Evolutionary conservation across 2,797 vertebrate genomes (phyloP), one percentile per base, ranked within the genome.

Genomic region (Loris lydekkerianus): DNA sequence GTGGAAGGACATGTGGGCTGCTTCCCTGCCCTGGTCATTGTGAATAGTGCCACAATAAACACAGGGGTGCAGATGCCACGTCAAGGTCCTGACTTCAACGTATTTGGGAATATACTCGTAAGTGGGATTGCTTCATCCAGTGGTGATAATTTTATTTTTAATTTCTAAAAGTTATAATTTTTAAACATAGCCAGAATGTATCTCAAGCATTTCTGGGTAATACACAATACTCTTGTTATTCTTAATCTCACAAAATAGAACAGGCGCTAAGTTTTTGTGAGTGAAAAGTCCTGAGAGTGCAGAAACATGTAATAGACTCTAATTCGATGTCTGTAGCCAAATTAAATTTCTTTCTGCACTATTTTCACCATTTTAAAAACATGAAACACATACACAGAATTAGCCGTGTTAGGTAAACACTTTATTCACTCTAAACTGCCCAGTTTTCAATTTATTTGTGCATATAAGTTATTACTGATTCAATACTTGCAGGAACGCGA

Each of bases 181-280:
- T 76, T 72, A 84, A 93, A 92, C 91, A 58, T 89, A 95, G n/a
- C 34, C 49, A 82, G 37, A 86, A 89, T 76, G 21, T 78, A 14
- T 78, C 67, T 73, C 40, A 95, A 92, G 31, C 7, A 78, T 76
- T 96, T 96, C 89, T 27, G n/a, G 91, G 18, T 25, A 56, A 49
- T 60, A 23, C 29, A 61, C 53, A 76, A 81, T 95, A 73, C n/a
- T 58, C 13, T 53, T 11, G 10, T 65, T 92, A 89, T 73, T 94
- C 40, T 88, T 60, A 96, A 91, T 63, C 27, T 78, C 15, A 34
- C 86, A 89, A 94, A 95, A 84, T 29, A 78, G 31, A 82, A 81
- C 43, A 58, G 3, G n/a, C n/a, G 14, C 1, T 67, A 77, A 46
- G 46, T 77, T 88, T 89, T 70, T 81, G 9, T 78, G 49, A 95